Evolutionary conservation across 2,113 vertebrate genomes (phyloP).

Genomic region (Gulo gulo): DNA sequence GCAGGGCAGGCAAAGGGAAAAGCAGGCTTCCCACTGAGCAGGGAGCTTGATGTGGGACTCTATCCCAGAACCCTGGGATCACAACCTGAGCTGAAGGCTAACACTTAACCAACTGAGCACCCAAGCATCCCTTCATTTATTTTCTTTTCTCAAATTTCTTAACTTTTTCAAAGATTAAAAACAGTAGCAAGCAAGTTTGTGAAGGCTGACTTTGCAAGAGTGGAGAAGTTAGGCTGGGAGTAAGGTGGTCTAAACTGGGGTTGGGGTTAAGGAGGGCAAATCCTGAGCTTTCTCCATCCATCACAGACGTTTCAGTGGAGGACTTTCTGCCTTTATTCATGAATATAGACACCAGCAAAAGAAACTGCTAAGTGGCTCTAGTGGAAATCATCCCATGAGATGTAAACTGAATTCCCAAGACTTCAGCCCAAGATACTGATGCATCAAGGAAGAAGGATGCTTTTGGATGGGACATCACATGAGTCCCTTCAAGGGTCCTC

Average conservation of each 20-base stretch:
- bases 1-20: too few relatives aligned
- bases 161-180: neutral
- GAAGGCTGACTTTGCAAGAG: neutral
- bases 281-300: neutral
- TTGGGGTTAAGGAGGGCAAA: neutral
- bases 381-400: neutral
- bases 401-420: neutral
- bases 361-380: neutral
- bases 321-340: neutral
- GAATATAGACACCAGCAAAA: neutral
- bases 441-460: neutral
- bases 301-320: neutral
- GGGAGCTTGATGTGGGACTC: too few relatives aligned
- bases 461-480: neutral
- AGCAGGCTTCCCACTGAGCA: too few relatives aligned
- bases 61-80: too few relatives aligned
- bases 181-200: neutral
- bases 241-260: neutral
- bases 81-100: too few relatives aligned
- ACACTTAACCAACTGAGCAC: too few relatives aligned
- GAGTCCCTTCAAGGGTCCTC: neutral
- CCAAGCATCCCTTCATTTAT: neutral
- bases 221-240: neutral
- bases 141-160: neutral
- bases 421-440: neutral